phyloP scores from a whole-genome alignment of 2,797 vertebrate genomes.

The Epinephelus awoara region DNA sequence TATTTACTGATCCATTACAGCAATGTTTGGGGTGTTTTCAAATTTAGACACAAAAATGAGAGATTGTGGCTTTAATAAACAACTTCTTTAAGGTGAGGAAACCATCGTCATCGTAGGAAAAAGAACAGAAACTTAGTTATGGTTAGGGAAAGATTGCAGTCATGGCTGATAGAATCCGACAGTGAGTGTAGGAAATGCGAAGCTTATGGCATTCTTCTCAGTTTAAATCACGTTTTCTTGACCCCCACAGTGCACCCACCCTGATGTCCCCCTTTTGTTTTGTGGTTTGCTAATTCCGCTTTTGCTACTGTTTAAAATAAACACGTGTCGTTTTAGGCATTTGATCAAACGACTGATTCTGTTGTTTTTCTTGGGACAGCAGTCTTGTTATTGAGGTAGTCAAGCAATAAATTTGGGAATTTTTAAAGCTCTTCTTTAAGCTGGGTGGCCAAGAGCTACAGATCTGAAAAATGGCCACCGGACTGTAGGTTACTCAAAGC shows the following conservation, averaged over 20 bases:
- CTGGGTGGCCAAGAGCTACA: background rate
- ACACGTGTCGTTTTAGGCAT: background rate
- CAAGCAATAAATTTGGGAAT: background rate
- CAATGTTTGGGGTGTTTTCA: background rate
- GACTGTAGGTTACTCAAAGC: constrained; percentile 10
- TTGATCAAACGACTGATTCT: background rate
- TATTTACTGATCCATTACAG: background rate
- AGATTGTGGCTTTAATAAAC: background rate
- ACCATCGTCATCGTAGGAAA: background rate
- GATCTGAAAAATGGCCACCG: background rate
- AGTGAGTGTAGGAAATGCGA: background rate
- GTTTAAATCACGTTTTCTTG: background rate
- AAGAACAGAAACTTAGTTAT: background rate
- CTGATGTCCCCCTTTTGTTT: background rate
- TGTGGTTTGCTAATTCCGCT: background rate
- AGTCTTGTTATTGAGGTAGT: background rate
- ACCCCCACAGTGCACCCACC: background rate
- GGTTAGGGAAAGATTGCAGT: background rate
- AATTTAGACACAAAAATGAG: background rate
- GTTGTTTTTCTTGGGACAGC: background rate
- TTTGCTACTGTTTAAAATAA: background rate
- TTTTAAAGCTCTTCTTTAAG: constrained; percentile 8
- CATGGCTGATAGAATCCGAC: background rate
- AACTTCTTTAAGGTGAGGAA: background rate
- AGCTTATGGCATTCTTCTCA: background rate